A percentile compares a stretch with the other conserved stretches of the same genome.
These are phyloP conservation scores for Leptopilina syphax DNA, from an alignment of 2,888 invertebrate genomes.

Conservation along the genomic window DNA sequence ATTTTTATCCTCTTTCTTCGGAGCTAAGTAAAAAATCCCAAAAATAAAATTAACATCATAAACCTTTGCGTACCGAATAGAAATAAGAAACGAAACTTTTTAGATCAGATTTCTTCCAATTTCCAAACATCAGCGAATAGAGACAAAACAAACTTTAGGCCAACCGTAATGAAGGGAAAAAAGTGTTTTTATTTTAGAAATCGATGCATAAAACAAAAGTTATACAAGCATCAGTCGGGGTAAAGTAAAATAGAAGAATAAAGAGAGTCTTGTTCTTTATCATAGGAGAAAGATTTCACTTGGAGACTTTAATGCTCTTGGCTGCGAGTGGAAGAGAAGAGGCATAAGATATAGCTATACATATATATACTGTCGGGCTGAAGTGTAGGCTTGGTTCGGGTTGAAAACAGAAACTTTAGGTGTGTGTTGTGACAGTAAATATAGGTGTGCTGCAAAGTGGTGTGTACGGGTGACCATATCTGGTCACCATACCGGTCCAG, in stretches of 20 bases:
- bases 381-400: conserved; percentile 23
- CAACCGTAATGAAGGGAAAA: no score
- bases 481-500: conserved; percentile 68
- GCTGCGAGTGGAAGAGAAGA: neutral
- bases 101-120: no score
- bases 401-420: neutral
- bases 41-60: no score
- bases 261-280: conserved; percentile 4
- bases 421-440: conserved; percentile 6
- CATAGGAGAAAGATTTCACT: neutral
- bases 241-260: neutral
- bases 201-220: neutral
- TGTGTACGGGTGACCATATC: conserved; percentile 65
- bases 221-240: neutral
- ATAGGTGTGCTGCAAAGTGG: conserved; percentile 19
- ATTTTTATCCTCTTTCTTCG: no score
- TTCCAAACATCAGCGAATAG: no score
- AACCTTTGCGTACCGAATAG: no score
- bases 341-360: neutral
- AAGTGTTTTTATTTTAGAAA: neutral
- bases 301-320: conserved; percentile 10
- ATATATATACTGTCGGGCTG: neutral
- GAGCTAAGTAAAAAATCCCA: no score
- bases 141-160: no score
- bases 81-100: no score